Base-by-base conservation (phyloP, 2,888 invertebrate species). In the Cerceris rybyensis region DNA sequence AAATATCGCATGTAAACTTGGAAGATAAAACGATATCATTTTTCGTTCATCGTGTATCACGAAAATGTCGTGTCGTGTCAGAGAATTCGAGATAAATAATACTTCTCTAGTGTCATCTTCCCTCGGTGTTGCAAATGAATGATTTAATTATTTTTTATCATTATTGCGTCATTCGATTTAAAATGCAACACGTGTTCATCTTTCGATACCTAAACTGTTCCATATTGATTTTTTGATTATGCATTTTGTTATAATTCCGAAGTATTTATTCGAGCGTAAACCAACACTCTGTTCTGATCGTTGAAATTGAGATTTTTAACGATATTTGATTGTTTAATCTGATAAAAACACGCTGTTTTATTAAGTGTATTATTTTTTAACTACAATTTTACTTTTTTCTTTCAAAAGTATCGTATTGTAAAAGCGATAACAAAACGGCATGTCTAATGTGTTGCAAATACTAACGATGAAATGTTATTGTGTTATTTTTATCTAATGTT, bases 161-260 rank as follows among this genome's bases (percentile, higher is more conserved):
- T 14, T 46, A n/a, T 71, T 75, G 71, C 66, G 71, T 61, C 57
- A 63, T 54, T 13, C 55, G 16, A 60, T 60, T 8, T 28, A 39
- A 49, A 46, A 58, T 16, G 11, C 39, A 46, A 5, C 9, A 41
- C 17, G 17, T 55, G 16, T 16, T 4, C 16, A 4, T 55, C 1
- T 28, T 17, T 17, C 11, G 54, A 55, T 55, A 55, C 16, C 17
- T 16, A 11, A 17, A n/a, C 46, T 2, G 7, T 13, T 52, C n/a
- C 14, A 52, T n/a, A 7, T 14, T 1, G 52, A 7, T 52, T 11
- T 52, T 52, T 13, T 13, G n/a, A 8, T 46, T 46, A 46, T 11
- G 46, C 11, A 11, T 46, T 46, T 46, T 46, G 11, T 11, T 11
- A 46, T 46, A 46, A 4, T 46, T 11, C 6, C 8, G 28, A 28